A percentile compares a stretch with the other conserved stretches of the same genome.
Evolutionary conservation across 1,140 invertebrate genomes (phyloP).

Genomic region (Chymomyza costata): DNA sequence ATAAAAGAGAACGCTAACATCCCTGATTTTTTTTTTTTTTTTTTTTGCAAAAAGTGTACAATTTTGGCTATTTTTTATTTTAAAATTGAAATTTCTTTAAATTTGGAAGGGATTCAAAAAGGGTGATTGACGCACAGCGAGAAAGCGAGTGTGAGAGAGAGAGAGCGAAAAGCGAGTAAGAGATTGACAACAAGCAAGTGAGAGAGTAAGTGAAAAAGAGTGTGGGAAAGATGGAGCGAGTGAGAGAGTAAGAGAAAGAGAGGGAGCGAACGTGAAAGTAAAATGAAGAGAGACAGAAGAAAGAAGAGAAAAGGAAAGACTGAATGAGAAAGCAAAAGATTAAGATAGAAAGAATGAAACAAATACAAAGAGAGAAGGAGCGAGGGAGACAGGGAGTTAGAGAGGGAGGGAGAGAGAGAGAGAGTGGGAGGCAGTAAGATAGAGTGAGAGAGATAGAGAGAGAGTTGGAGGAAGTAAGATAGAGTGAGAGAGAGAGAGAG

Average conservation of each 20-base stretch:
- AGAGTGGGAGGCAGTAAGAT: neutral
- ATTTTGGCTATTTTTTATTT: too few species aligned
- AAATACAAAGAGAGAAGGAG: neutral
- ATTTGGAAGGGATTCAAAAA: too few species aligned
- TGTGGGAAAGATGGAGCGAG: constrained; percentile 18
- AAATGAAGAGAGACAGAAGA: too few species aligned
- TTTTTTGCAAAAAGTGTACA: too few species aligned
- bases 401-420: neutral
- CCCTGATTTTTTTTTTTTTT: too few species aligned
- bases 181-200: neutral
- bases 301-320: neutral
- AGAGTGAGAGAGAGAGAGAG: constrained; percentile 11
- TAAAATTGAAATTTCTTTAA: too few species aligned
- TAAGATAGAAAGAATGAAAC: too few species aligned
- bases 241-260: neutral
- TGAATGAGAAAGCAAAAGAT: neutral
- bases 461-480: constrained; percentile 3
- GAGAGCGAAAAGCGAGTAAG: constrained; percentile 3
- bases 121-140: neutral
- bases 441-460: constrained; percentile 3
- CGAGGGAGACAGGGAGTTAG: neutral
- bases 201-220: neutral
- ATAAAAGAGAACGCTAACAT: too few species aligned
- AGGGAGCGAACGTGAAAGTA: too few species aligned
- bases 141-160: neutral